Evolutionary conservation across 2,113 vertebrate genomes (phyloP), one percentile per base, ranked within the genome.

Genomic region (Pardalotus punctatus): DNA sequence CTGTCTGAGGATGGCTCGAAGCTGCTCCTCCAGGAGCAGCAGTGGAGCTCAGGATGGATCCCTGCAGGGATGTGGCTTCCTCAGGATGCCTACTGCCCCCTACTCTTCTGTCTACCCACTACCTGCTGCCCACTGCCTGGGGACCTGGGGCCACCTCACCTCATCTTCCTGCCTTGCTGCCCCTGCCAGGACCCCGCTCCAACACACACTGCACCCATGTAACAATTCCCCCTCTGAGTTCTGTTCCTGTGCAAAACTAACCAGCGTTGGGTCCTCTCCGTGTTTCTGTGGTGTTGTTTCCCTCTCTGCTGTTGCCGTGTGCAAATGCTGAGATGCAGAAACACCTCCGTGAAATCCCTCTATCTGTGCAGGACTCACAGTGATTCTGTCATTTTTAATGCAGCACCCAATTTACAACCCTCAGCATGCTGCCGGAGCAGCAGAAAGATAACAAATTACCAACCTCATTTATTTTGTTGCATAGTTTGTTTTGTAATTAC

Each of bases 341-440:
- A 36, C 25, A 36, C 35, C n/a, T 81, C 38, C 14, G 31, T 88
- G 57, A 88, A 88, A 83, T 57, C 79, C 14, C 11, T 56, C 17
- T 85, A 33, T 73, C 64, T 29, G 33, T 45, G 93, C 90, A 90
- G 66, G 73, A 65, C 72, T 38, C 56, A n/a, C 25, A 60, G 58
- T 38, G 79, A 69, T 85, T 88, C 87, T 74, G 69, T 86, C 88
- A 92, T 95, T 94, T 97, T 94, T 93, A 91, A 93, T 92, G 22
- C 35, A 82, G 19, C 35, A 25, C 77, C 70, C 78, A 78, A 50
- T 86, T 95, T 81, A 81, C 93, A 95, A 79, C 82, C 93, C 48
- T 65, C 72, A 50, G 36, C 74, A 31, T 54, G 45, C 47, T 96
- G 76, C 73, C 0, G 27, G 57, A 92, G 84, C 90, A 86, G 88